These are phyloP conservation scores for Rhodeus uyekii DNA, from an alignment of 2,797 vertebrate species.

Conservation along the genomic window DNA sequence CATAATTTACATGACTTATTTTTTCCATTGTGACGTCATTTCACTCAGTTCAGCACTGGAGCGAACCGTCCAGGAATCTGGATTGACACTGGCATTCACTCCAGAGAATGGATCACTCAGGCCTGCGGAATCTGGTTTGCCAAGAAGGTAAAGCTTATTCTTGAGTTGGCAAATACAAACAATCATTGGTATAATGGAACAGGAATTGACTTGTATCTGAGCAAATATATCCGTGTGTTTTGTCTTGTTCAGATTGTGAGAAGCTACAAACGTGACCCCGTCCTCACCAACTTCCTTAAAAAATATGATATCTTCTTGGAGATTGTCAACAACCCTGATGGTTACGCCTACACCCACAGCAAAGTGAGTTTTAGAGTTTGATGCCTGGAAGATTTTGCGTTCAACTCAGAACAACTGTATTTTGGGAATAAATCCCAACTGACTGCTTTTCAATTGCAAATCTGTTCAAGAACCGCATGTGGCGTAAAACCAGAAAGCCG, in stretches of 20 bases:
- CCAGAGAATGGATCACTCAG: slow-evolving; percentile 94
- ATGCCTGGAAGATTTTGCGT: neutral
- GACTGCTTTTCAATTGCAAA: neutral
- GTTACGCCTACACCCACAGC: slow-evolving; percentile 82
- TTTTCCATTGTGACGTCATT: neutral
- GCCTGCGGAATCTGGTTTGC: slow-evolving; percentile 92
- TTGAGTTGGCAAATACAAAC: neutral
- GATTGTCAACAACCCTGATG: slow-evolving; percentile 93
- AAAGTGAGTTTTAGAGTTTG: slow-evolving; percentile 66
- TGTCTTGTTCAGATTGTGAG: slow-evolving; percentile 76
- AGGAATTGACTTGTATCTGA: neutral
- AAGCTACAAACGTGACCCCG: slow-evolving; percentile 75
- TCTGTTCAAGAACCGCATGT: slow-evolving; percentile 86
- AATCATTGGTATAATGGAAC: neutral
- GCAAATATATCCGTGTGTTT: fast-evolving
- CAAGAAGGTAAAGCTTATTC: slow-evolving; percentile 81
- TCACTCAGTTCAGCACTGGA: slow-evolving; percentile 89
- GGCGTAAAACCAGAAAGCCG: slow-evolving; percentile 93
- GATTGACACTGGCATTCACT: slow-evolving; percentile 96
- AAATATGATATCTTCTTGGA: slow-evolving; percentile 89
- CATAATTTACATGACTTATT: neutral
- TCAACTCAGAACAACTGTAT: neutral
- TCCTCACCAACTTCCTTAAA: slow-evolving; percentile 81
- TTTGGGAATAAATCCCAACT: neutral
- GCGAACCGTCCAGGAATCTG: slow-evolving; percentile 86